A percentile compares a stretch with the other conserved stretches of the same genome.
Conservation (phyloP, 2,888 invertebrate genomes). For the Schrankia costaestrigalis region DNA sequence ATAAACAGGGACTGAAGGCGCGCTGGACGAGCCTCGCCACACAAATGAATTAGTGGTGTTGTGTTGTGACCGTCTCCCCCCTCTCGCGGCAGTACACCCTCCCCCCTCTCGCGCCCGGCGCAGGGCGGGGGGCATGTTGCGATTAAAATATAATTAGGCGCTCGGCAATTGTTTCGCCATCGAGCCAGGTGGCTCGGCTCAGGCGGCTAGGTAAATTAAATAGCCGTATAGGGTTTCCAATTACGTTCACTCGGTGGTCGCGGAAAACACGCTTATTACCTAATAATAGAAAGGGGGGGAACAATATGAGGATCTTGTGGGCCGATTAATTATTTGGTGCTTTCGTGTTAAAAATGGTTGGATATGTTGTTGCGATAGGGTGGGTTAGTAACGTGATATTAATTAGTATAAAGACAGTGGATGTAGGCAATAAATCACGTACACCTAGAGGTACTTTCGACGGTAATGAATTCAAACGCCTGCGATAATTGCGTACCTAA, state of each 20-base stretch:
- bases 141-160: constrained; percentile 81
- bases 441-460: constrained; percentile 59
- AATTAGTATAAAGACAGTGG: constrained; percentile 67
- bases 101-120: constrained; percentile 30
- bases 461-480: constrained; percentile 77
- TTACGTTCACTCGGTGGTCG: constrained; percentile 59
- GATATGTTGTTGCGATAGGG: constrained; percentile 23
- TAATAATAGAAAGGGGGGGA: constrained; percentile 64
- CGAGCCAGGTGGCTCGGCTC: constrained; percentile 71
- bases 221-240: constrained; percentile 73
- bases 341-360: constrained; percentile 47
- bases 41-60: constrained; percentile 75
- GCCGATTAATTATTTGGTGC: constrained; percentile 62
- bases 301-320: constrained; percentile 58
- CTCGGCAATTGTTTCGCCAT: constrained; percentile 77
- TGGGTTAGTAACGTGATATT: constrained; percentile 59
- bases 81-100: constrained; percentile 23
- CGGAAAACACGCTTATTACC: constrained; percentile 68
- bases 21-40: constrained; percentile 58
- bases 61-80: constrained; percentile 44
- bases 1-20: constrained; percentile 66
- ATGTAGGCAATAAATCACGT: constrained; percentile 68
- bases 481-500: constrained; percentile 78
- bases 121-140: constrained; percentile 58
- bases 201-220: constrained; percentile 73